Evolutionary conservation across 2,888 invertebrate species (phyloP).

Genomic region (Cosmia pyralina): DNA sequence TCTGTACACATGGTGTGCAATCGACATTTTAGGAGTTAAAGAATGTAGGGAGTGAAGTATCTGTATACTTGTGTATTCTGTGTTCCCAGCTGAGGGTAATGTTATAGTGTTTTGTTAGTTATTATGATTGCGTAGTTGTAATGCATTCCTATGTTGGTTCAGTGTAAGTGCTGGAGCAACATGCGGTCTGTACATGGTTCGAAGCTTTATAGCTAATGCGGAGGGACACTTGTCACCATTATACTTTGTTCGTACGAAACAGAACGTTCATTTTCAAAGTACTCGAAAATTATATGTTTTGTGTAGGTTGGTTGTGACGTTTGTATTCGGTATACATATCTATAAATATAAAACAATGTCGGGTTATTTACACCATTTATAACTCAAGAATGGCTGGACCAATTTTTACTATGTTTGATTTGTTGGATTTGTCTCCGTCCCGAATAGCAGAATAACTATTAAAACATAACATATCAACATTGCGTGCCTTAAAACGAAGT

Average conservation of each 20-base stretch:
- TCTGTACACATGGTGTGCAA: too few relatives aligned
- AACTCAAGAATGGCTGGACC: too few relatives aligned
- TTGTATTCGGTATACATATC: neutral
- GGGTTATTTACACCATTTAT: too few relatives aligned
- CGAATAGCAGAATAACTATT: too few relatives aligned
- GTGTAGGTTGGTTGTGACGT: neutral
- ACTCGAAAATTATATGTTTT: neutral
- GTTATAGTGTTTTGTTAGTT: constrained; percentile 55
- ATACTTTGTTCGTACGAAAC: neutral
- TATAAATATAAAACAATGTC: too few relatives aligned
- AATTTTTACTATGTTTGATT: too few relatives aligned
- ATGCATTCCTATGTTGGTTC: constrained; percentile 67
- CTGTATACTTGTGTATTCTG: constrained; percentile 17
- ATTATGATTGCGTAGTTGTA: constrained; percentile 50
- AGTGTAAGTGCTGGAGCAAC: constrained; percentile 45
- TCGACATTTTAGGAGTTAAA: too few relatives aligned
- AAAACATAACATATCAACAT: too few relatives aligned
- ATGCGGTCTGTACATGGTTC: constrained; percentile 25
- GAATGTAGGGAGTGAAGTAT: neutral
- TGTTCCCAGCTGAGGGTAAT: constrained; percentile 13
- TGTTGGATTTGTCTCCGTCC: too few relatives aligned
- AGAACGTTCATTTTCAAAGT: neutral
- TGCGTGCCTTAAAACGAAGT: too few relatives aligned
- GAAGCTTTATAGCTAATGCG: constrained; percentile 42
- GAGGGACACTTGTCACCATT: constrained; percentile 18